Base-by-base conservation (phyloP, 2,113 vertebrate genomes). In the Pseudorasbora parva region DNA sequence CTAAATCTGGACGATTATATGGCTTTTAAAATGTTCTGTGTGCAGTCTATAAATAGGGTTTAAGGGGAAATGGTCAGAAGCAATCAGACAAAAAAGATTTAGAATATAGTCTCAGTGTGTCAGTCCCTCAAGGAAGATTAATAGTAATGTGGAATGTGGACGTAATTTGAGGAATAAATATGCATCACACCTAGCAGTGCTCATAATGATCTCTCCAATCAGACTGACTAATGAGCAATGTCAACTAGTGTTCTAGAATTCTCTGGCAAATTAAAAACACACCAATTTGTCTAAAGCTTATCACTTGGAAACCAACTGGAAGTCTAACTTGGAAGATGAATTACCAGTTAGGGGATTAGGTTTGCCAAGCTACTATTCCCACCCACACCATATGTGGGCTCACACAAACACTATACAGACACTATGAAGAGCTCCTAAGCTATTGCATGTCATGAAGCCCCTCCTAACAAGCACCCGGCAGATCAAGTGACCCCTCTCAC, bases 401-500 rank as follows among this genome's bases (percentile, higher is more conserved):
- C 84, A 87, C 84, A 85, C 80, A 51, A 76, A 83, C 86, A 74
- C 68, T 69, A 49, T 62, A 86, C 78, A 56, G 27, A 66, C 12
- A 81, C 43, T 5, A 27, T 14, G 25, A 75, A 33, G 79, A 85
- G 90, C 8, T 81, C 47, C 69, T 19, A 47, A 56, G 73, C 47
- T 71, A 82, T 76, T 87, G 62, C 76, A 60, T 82, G 60, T 78
- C 82, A 71, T 74, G 66, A 82, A 77, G 76, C 86, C 75, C 74
- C 51, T 78, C 75, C 68, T 60, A 75, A 79, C 81, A 54, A 76
- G 81, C 49, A 47, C 80, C 45, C 45, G 66, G 72, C 78, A 73
- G 84, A 93, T 93, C 90, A 91, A 83, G 87, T 93, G 90, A 91
- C 91, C 87, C 78, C 81, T 88, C 59, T 85, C 86, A 87, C 88